phyloP scores from a whole-genome alignment of 1,140 invertebrate genomes.

The Globodera rostochiensis region DNA sequence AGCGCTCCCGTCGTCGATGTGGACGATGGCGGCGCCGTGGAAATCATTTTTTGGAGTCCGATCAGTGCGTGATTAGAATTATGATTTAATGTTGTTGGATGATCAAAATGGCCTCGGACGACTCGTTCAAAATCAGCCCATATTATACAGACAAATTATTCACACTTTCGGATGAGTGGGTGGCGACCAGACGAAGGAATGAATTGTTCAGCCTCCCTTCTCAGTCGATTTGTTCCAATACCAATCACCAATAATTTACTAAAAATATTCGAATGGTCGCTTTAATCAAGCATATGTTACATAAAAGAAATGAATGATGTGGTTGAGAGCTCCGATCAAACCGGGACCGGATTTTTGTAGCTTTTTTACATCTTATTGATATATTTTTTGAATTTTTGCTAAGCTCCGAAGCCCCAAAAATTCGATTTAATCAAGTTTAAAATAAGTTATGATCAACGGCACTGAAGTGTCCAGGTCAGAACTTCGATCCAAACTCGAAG shows the following conservation, averaged over 20 bases:
- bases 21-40: neutral
- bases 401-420: too few relatives aligned
- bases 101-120: neutral
- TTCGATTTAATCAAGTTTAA: too few relatives aligned
- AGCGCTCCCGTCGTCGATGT: neutral
- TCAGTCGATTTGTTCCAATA: neutral
- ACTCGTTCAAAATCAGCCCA: neutral
- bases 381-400: too few relatives aligned
- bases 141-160: slow-evolving; percentile 1
- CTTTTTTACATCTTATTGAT: too few relatives aligned
- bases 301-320: too few relatives aligned
- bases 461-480: too few relatives aligned
- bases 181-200: neutral
- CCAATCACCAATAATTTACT: neutral
- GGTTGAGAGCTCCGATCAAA: too few relatives aligned
- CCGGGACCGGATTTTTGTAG: too few relatives aligned
- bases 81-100: neutral
- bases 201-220: neutral
- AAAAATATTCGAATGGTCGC: neutral
- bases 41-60: neutral
- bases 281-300: too few relatives aligned
- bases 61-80: neutral
- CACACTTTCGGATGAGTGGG: neutral
- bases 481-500: too few relatives aligned
- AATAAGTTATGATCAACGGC: too few relatives aligned